Evolutionary conservation across 2,797 vertebrate genomes (phyloP), one percentile per base, ranked within the genome.

Genomic region (Pseudochirops corinnae): DNA sequence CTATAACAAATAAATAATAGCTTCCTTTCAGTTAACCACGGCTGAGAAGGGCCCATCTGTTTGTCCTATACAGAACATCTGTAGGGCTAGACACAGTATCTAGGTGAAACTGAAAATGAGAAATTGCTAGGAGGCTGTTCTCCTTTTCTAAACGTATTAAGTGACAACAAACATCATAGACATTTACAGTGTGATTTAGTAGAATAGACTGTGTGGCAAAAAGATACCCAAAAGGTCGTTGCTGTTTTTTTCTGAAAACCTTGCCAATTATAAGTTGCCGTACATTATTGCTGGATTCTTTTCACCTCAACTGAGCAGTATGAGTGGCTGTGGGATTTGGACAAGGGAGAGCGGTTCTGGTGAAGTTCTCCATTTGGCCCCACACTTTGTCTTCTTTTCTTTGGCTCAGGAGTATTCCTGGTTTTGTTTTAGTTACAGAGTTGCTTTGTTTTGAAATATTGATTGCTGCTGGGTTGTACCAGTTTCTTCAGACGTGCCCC

Each of bases 391-490:
- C 93, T 91, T 93, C 96, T 94, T 91, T 93, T 12, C 56, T 56
- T 93, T 56, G 90, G 60, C 56, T 95, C 58, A 14, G 39, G 28
- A 28, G 57, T 28, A 90, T 67, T 52, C 94, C 94, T 95, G 26
- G 26, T 90, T 96, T 29, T 96, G 95, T 96, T 97, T 96, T 94
- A 93, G 91, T 96, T 95, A 95, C 96, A 52, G 33, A 0, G n/a
- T 95, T 67, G 82, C 95, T 97, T 93, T 96, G 96, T 97, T 96
- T 96, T 95, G 91, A 58, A 91, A 94, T 94, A 74, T 94, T 95
- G 94, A 94, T 94, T 94, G 93, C 96, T 97, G 94, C 96, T 94
- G 90, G 92, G 95, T 95, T 57, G 74, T 24, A 46, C 74, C 39
- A 96, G 96, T 96, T 93, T 29, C 90, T 94, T 58, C 33, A 53